phyloP scores from a whole-genome alignment of 2,888 invertebrate genomes.

The Julus scandinavius region DNA sequence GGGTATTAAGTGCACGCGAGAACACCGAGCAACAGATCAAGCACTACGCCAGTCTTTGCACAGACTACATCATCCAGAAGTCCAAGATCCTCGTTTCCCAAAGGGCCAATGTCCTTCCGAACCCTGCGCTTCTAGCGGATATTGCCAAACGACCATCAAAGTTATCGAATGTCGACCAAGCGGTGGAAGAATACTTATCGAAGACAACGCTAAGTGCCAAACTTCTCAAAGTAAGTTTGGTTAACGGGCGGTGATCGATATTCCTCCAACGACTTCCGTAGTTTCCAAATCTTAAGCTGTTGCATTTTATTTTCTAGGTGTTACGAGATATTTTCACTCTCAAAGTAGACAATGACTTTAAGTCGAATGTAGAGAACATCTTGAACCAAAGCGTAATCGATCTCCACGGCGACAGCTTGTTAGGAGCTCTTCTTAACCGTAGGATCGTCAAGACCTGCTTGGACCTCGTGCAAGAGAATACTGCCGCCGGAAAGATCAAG shows the following conservation, averaged over 20 bases:
- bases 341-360: slow-evolving; percentile 55
- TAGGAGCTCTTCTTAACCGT: slow-evolving; percentile 59
- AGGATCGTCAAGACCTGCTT: slow-evolving; percentile 66
- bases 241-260: too few species aligned
- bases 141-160: slow-evolving; percentile 37
- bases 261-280: too few species aligned
- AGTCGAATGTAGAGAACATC: slow-evolving; percentile 56
- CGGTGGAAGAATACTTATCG: slow-evolving; percentile 34
- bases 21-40: slow-evolving; percentile 45
- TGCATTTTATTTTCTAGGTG: not conserved
- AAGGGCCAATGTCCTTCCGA: not conserved
- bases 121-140: slow-evolving; percentile 1
- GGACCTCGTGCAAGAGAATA: slow-evolving; percentile 84
- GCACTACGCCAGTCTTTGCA: slow-evolving; percentile 50
- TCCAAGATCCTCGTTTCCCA: not conserved
- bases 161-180: not conserved
- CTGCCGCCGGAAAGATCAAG: slow-evolving; percentile 76
- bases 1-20: slow-evolving; percentile 16
- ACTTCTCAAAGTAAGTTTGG: slow-evolving; percentile 51
- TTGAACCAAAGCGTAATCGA: slow-evolving; percentile 58
- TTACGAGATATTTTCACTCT: slow-evolving; percentile 47
- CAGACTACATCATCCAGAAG: slow-evolving; percentile 49
- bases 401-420: slow-evolving; percentile 61
- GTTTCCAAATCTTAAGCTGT: too few species aligned
- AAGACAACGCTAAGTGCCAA: slow-evolving; percentile 44